Evolutionary conservation across 2,888 invertebrate genomes (phyloP).

Genomic region (Thereva unica): DNA sequence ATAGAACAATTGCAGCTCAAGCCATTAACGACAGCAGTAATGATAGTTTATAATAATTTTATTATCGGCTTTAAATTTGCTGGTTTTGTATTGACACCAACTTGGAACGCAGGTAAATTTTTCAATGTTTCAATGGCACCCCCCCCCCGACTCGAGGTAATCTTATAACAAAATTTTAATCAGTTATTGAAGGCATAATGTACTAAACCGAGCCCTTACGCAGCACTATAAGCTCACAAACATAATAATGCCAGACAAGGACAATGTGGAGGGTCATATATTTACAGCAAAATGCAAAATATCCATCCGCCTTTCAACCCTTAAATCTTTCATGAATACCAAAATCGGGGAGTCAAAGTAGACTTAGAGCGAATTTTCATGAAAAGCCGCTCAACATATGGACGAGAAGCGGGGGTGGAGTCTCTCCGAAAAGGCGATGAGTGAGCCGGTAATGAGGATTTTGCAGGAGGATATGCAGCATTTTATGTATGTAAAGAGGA

Average conservation of each 20-base stretch:
- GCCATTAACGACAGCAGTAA: too few relatives aligned
- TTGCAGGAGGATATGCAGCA: constrained; percentile 15
- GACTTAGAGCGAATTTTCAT: constrained; percentile 21
- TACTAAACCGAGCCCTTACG: too few relatives aligned
- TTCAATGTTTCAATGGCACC: too few relatives aligned
- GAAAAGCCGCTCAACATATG: constrained; percentile 26
- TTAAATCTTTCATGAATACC: constrained; percentile 25
- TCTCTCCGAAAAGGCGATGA: constrained; percentile 11
- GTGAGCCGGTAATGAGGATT: constrained; percentile 21
- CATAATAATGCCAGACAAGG: constrained; percentile 28
- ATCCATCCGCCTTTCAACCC: constrained; percentile 9
- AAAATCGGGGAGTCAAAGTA: constrained; percentile 13
- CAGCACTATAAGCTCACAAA: too few relatives aligned
- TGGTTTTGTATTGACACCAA: too few relatives aligned
- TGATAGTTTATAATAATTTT: too few relatives aligned
- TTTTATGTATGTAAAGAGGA: constrained; percentile 36
- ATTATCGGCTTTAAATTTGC: too few relatives aligned
- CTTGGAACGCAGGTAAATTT: too few relatives aligned
- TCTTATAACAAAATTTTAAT: too few relatives aligned
- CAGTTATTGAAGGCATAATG: too few relatives aligned
- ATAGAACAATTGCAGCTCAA: too few relatives aligned
- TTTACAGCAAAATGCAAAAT: constrained; percentile 23
- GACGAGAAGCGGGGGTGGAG: not conserved
- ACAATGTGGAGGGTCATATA: constrained; percentile 27
- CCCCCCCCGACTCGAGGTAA: too few relatives aligned